These are phyloP conservation scores for Sparidentex hasta DNA, from an alignment of 2,797 vertebrate species.

Conservation along the genomic window DNA sequence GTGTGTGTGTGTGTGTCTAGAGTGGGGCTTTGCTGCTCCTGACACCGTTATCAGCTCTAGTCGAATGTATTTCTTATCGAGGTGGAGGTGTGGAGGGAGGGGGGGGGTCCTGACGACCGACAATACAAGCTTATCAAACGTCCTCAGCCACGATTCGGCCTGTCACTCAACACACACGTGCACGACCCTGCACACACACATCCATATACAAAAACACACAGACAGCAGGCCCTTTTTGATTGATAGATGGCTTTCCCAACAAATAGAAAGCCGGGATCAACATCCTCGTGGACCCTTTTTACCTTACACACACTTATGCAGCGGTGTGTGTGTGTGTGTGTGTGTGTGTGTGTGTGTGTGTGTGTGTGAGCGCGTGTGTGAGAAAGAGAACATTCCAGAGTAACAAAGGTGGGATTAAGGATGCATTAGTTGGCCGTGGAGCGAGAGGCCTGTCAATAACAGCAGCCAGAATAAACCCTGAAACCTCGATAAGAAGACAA, in stretches of 20 bases:
- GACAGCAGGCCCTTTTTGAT: conserved; percentile 85
- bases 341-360: conserved; percentile 10
- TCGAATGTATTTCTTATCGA: conserved; percentile 99
- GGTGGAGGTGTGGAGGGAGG: conserved; percentile 86
- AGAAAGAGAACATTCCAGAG: conserved; percentile 90
- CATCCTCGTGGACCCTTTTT: conserved; percentile 92
- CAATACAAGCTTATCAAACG: conserved; percentile 99
- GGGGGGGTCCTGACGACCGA: conserved; percentile 75
- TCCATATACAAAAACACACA: conserved; percentile 43
- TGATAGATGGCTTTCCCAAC: conserved; percentile 98
- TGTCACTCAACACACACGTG: conserved; percentile 93
- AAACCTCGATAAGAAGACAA: conserved; percentile 99
- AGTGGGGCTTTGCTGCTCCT: conserved; percentile 92
- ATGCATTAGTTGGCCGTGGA: conserved; percentile 99
- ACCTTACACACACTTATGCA: conserved; percentile 77
- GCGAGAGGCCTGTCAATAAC: conserved; percentile 98
- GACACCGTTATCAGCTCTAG: conserved; percentile 96
- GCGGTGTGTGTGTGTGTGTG: conserved; percentile 16
- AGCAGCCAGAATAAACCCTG: conserved; percentile 96
- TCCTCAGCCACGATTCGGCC: conserved; percentile 96
- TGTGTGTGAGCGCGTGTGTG: conserved; percentile 12
- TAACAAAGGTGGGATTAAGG: conserved; percentile 99
- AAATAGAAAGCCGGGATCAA: conserved; percentile 98
- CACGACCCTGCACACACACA: conserved; percentile 30
- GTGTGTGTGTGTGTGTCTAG: conserved; percentile 85